Percentiles rank a stretch among this genome's conserved stretches.
Conservation (phyloP, 2,113 vertebrate species). For the Aegypius monachus region DNA sequence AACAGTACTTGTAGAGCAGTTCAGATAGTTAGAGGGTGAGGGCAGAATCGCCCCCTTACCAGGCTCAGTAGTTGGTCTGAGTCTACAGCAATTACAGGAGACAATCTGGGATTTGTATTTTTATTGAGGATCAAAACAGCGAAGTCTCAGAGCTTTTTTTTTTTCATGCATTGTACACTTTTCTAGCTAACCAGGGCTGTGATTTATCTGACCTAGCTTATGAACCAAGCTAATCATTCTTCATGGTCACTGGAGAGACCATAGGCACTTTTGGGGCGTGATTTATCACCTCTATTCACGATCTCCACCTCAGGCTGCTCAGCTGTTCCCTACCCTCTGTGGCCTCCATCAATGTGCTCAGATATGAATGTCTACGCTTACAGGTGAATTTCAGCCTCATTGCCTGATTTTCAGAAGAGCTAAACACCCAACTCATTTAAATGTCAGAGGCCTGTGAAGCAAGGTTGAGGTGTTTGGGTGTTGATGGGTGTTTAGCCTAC, state of each 20-base stretch:
- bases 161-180: not conserved
- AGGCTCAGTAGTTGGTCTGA: not conserved
- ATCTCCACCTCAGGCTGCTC: not conserved
- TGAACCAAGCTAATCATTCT: not conserved
- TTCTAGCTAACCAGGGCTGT: not conserved
- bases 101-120: not conserved
- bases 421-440: not conserved
- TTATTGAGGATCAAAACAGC: not conserved
- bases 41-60: not conserved
- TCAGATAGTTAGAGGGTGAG: not conserved
- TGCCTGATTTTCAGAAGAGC: not conserved
- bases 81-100: not conserved
- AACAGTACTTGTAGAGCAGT: not conserved
- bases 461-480: not conserved
- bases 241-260: not conserved
- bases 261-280: not conserved
- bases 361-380: not conserved
- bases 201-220: not conserved
- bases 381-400: not conserved
- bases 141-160: not conserved
- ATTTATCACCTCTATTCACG: not conserved
- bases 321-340: not conserved
- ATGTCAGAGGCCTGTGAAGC: not conserved
- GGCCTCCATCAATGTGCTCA: not conserved
- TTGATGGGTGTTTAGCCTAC: not conserved